Conservation (phyloP, 2,797 vertebrate species). For the Hoplostethus atlanticus region DNA sequence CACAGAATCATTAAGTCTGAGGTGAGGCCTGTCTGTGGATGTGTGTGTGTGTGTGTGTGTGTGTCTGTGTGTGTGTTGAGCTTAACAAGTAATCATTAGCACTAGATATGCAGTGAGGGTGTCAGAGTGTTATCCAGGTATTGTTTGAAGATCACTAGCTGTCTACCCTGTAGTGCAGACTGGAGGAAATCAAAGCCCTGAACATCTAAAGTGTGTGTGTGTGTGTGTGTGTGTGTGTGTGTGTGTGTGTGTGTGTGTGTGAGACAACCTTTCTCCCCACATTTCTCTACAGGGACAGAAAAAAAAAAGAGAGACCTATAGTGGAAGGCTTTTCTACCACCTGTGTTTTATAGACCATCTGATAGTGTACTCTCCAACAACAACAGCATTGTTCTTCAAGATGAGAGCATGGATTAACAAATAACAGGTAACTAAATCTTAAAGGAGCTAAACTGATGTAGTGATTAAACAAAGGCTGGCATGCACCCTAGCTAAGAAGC, state of each 20-base stretch:
- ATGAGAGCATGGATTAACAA: neutral
- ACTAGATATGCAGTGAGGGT: slow-evolving; percentile 52
- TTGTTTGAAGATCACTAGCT: slow-evolving; percentile 71
- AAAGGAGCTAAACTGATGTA: neutral
- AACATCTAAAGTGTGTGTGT: slow-evolving; percentile 43
- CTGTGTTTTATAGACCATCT: slow-evolving; percentile 17
- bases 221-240: slow-evolving; percentile 26
- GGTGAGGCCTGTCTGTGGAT: slow-evolving; percentile 12
- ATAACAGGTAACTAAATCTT: neutral
- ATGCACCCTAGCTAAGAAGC: neutral
- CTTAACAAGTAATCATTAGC: slow-evolving; percentile 71
- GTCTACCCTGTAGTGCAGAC: slow-evolving; percentile 50
- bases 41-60: neutral
- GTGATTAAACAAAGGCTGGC: neutral
- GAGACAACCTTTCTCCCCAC: slow-evolving; percentile 5
- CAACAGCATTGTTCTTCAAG: neutral
- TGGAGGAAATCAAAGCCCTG: slow-evolving; percentile 57
- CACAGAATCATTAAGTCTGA: slow-evolving; percentile 68
- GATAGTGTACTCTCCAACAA: neutral
- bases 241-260: neutral
- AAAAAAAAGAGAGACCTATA: neutral
- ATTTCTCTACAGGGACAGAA: slow-evolving; percentile 12
- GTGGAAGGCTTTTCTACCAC: slow-evolving; percentile 16
- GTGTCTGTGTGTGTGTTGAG: slow-evolving; percentile 32
- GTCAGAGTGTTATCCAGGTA: slow-evolving; percentile 60